Base-by-base conservation (phyloP, 2,113 vertebrate genomes). In the Neodon shergylaensis region DNA sequence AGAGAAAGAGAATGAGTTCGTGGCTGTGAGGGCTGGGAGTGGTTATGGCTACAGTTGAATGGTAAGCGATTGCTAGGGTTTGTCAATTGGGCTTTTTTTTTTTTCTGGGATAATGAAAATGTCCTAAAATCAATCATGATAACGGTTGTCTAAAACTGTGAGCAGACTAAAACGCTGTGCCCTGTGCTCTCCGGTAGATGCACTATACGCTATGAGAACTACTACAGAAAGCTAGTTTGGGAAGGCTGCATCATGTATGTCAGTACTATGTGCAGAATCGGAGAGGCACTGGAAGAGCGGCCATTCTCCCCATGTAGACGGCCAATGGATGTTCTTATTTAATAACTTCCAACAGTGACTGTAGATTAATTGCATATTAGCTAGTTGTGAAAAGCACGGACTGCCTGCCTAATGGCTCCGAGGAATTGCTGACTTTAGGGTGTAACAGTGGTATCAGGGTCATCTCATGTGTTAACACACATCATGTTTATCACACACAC, bases 141-240 rank as follows among this genome's bases (percentile, higher is more conserved):
- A 47, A 87, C 47, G 73, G 21, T 8, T 78, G 49, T 36, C 28
- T 61, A 90, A 63, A 73, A 28, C 68, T 54, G 22, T 70, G 47
- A 92, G 47, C 68, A 92, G 66, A 84, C 17, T 79, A 90, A 96
- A 94, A 95, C 21, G 44, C 28, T 91, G 1, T 76, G 33, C 58
- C 44, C 76, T 47, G 19, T 63, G 44, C 4, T 52, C 9, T 39
- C 72, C 65, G 77, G 58, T 73, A 14, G 84, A 84, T 91, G 19
- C 52, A 76, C 3, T 78, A 3, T 47, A 58, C 17, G 49, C 19
- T 49, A 84, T 77, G 39, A 87, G 79, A 83, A 83, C 26, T 94
- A 14, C 39, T 91, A 44, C 28, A 78, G 47, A 65, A 94, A 93
- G 58, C 3, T 91, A 36, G 5, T 76, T 91, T 44, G 22, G 82